These are phyloP conservation scores for Danio choprae DNA, from an alignment of 2,797 vertebrate species.

Conservation along the genomic window DNA sequence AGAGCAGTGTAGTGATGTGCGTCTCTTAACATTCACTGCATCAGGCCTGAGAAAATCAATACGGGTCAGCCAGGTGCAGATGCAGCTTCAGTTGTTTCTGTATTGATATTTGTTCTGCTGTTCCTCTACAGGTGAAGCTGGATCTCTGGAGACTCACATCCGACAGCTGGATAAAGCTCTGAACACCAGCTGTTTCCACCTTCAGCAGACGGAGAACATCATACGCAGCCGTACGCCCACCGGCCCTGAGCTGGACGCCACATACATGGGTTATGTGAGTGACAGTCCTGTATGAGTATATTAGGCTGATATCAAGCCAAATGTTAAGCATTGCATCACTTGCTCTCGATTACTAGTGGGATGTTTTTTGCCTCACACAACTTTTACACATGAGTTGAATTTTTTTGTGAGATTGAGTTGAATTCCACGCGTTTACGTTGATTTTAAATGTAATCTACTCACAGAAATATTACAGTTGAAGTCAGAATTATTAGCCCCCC, in stretches of 20 bases:
- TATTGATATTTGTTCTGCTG: constrained; percentile 16
- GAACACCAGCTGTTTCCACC: constrained; percentile 88
- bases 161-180: constrained; percentile 90
- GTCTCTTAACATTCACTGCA: constrained; percentile 35
- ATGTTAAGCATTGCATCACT: no score
- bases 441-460: no score
- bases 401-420: no score
- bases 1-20: background rate
- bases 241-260: constrained; percentile 86
- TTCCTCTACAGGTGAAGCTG: constrained; percentile 79
- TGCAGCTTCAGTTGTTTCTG: background rate
- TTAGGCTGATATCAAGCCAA: no score
- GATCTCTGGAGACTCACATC: constrained; percentile 88
- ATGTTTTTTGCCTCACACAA: no score
- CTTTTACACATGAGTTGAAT: no score
- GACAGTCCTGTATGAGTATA: background rate
- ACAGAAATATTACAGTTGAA: no score
- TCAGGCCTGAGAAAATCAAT: constrained; percentile 19
- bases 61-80: background rate
- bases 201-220: constrained; percentile 88
- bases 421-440: no score
- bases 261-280: constrained; percentile 96
- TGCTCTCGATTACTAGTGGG: no score
- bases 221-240: constrained; percentile 85
- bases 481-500: no score